Evolutionary conservation across 2,888 invertebrate genomes (phyloP).

Genomic region (Andrena minutula): DNA sequence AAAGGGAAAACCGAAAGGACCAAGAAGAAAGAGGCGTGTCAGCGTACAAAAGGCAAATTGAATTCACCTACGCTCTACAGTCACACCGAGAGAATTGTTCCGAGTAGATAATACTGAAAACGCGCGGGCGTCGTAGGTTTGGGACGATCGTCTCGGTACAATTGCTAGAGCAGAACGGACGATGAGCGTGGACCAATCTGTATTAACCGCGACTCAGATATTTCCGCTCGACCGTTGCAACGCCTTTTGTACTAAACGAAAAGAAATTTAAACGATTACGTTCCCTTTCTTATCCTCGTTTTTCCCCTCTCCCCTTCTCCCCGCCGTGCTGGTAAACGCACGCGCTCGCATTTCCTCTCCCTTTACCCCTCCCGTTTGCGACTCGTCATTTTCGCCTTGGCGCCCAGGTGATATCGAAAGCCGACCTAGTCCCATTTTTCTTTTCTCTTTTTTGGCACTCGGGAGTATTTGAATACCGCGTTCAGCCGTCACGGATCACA

Average conservation of each 20-base stretch:
- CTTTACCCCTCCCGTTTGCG: constrained; percentile 7
- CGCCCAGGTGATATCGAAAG: constrained; percentile 38
- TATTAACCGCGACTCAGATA: not conserved
- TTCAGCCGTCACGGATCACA: constrained; percentile 73
- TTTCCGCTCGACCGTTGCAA: not conserved
- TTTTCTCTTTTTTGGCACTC: constrained; percentile 83
- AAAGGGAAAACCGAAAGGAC: constrained; percentile 5
- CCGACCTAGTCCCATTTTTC: constrained; percentile 66
- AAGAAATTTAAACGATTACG: constrained; percentile 39
- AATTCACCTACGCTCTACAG: not conserved
- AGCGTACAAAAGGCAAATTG: not conserved
- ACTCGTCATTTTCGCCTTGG: not conserved
- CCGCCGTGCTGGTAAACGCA: not conserved
- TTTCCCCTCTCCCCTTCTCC: not conserved
- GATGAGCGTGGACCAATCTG: not conserved
- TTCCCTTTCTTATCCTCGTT: constrained; percentile 10
- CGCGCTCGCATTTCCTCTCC: constrained; percentile 14
- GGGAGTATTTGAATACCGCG: constrained; percentile 77
- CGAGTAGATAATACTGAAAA: constrained; percentile 75
- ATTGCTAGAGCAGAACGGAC: not conserved
- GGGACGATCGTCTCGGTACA: constrained; percentile 7
- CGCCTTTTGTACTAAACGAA: constrained; percentile 35
- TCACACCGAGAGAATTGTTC: constrained; percentile 50
- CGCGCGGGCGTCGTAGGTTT: constrained; percentile 44
- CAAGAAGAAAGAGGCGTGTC: not conserved